Conservation (phyloP, 1,140 invertebrate genomes). For the Drosophila fuyamai region DNA sequence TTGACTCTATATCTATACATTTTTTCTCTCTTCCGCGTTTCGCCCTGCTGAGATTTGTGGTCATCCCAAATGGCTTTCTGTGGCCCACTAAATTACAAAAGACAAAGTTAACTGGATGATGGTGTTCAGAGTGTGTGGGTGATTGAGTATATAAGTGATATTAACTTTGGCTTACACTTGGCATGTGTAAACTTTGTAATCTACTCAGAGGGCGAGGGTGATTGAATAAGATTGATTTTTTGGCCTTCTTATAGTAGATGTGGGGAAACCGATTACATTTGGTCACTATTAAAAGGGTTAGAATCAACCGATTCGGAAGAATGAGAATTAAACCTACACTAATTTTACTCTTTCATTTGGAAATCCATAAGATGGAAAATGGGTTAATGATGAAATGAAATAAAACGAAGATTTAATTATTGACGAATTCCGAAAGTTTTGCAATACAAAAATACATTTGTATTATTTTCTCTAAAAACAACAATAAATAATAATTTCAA, state of each 20-base stretch:
- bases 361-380: too few species aligned
- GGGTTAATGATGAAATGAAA: too few species aligned
- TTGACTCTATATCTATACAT: neutral
- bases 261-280: neutral
- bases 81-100: slow-evolving; percentile 26
- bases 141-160: slow-evolving; percentile 34
- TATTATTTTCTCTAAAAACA: too few species aligned
- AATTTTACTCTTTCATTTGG: too few species aligned
- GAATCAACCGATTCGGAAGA: too few species aligned
- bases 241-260: neutral
- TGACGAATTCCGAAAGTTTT: too few species aligned
- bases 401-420: too few species aligned
- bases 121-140: neutral
- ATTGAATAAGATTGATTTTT: slow-evolving; percentile 22
- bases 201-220: neutral
- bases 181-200: slow-evolving; percentile 67
- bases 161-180: slow-evolving; percentile 72
- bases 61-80: slow-evolving; percentile 39
- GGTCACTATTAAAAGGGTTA: too few species aligned
- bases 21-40: slow-evolving; percentile 7
- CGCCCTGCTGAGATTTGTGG: slow-evolving; percentile 40
- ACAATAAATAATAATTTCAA: too few species aligned
- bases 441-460: too few species aligned
- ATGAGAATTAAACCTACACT: too few species aligned
- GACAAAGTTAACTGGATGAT: slow-evolving; percentile 26